Evolutionary conservation across 2,113 vertebrate genomes (phyloP), one percentile per base, ranked within the genome.

Genomic region (Camelus bactrianus): DNA sequence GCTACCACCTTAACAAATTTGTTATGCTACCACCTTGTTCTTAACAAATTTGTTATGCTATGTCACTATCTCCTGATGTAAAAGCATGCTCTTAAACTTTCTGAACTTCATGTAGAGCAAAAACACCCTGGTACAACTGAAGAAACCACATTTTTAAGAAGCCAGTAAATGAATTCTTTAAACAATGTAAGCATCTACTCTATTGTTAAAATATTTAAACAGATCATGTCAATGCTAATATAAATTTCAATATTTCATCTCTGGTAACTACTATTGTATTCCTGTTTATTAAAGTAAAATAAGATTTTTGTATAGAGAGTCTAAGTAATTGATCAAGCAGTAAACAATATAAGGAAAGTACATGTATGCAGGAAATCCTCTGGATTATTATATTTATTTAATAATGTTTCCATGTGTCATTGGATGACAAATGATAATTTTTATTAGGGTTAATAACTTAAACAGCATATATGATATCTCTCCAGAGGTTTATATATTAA

Each of bases 171-270:
- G 30, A 80, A 58, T 86, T 93, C 12, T 91, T 93, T 91, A 93
- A 91, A 89, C 46, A 89, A 58, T n/a, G 24, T 46, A 82, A 89
- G 56, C 38, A 58, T 48, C 35, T 60, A 62, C 22, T 89, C 6
- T 14, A 76, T 8, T 42, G 38, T 46, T 95, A 89, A 93, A 95
- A 87, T 94, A 83, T 58, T 96, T 92, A 88, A 92, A 58, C 11
- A 79, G 72, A 77, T 75, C 56, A 89, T 64, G 76, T 38, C 46
- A 88, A 73, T 70, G 67, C 28, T 73, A 65, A 88, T 72, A 64
- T 50, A 96, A 95, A 87, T 84, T 46, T 90, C 88, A 73, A n/a
- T 85, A 65, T 28, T 85, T 96, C 20, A 94, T 77, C 32, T 24
- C n/a, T 75, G n/a, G 24, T 54, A 93, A 88, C 73, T 50, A 30